phyloP scores from a whole-genome alignment of 2,797 vertebrate genomes.

The Heteromormyrus szaboi region DNA sequence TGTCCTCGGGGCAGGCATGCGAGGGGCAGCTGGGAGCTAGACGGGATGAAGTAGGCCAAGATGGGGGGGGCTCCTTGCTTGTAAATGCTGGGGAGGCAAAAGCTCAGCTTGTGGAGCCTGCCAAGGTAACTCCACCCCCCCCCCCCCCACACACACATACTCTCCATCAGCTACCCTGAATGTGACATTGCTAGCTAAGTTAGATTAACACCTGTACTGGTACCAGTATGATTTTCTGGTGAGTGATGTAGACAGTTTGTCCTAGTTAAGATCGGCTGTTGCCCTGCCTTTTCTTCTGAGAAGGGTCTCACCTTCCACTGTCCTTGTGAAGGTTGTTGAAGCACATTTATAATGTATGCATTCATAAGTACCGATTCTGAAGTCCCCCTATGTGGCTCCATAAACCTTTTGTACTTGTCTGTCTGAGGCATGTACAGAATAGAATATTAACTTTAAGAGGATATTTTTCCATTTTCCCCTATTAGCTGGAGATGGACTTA shows the following conservation, averaged over 20 bases:
- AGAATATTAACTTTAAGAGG: not conserved
- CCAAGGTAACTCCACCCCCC: not conserved
- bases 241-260: not conserved
- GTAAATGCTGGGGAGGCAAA: slow-evolving; percentile 36
- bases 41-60: slow-evolving; percentile 40
- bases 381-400: not conserved
- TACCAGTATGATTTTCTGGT: not conserved
- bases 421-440: not conserved
- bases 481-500: slow-evolving; percentile 50
- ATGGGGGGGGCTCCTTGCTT: slow-evolving; percentile 31
- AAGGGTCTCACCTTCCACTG: not conserved
- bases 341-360: not conserved
- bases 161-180: not conserved
- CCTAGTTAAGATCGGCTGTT: not conserved
- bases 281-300: not conserved
- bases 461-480: slow-evolving; percentile 1
- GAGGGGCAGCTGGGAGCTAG: slow-evolving; percentile 48
- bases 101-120: slow-evolving; percentile 35
- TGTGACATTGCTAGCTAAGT: not conserved
- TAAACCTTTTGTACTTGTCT: not conserved
- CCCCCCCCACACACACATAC: not conserved
- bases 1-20: slow-evolving; percentile 36
- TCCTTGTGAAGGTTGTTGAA: not conserved
- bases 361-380: not conserved
- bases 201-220: not conserved